Conservation (phyloP, 2,113 vertebrate species). For the Microtus pennsylvanicus region DNA sequence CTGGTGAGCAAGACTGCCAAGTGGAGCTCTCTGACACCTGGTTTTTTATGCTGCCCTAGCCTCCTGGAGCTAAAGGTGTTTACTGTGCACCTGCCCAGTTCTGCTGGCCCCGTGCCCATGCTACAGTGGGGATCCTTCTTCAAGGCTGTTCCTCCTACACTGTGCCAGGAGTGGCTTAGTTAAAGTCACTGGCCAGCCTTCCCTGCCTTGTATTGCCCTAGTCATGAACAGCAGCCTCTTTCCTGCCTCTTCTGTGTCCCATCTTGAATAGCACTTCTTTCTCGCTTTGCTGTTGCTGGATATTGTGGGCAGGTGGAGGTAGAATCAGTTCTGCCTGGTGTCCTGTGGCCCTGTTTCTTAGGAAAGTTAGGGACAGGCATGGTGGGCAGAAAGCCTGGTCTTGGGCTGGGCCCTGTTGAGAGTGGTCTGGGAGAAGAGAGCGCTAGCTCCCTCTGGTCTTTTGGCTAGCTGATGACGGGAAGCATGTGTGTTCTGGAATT, state of each 20-base stretch:
- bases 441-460: neutral
- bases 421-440: neutral
- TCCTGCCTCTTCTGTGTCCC: neutral
- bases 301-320: fast-evolving
- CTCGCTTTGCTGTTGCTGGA: neutral
- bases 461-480: neutral
- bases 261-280: neutral
- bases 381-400: neutral
- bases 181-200: neutral
- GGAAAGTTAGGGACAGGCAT: neutral
- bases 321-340: neutral
- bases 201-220: neutral
- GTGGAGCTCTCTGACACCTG: neutral
- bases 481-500: neutral
- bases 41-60: neutral
- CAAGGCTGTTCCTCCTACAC: too few species aligned
- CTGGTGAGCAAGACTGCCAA: neutral
- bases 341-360: neutral
- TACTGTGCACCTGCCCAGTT: neutral
- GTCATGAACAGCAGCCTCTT: neutral
- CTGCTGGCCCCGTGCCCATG: neutral
- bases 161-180: neutral
- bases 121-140: too few species aligned
- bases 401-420: fast-evolving
- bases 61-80: neutral